These are phyloP conservation scores for Criorhina ranunculi DNA, from an alignment of 2,888 invertebrate genomes.

Conservation along the genomic window DNA sequence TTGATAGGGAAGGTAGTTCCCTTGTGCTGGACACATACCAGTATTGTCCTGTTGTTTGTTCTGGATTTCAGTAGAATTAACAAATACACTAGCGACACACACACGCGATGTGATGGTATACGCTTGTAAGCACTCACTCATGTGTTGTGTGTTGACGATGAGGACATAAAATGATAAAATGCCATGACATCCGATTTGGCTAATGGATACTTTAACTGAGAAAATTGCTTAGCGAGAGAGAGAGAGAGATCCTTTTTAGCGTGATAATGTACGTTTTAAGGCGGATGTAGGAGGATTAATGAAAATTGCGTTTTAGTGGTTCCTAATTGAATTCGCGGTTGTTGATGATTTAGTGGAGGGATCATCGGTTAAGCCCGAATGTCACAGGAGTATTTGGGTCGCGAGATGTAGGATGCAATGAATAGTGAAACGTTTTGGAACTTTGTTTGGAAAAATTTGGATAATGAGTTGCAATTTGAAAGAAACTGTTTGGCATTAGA, in stretches of 20 bases:
- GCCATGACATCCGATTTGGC: slow-evolving; percentile 69
- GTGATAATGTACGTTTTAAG: slow-evolving; percentile 28
- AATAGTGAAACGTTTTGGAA: too few species aligned
- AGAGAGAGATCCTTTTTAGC: slow-evolving; percentile 18
- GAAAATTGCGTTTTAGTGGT: slow-evolving; percentile 10
- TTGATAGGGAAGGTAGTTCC: slow-evolving; percentile 35
- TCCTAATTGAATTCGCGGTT: slow-evolving; percentile 14
- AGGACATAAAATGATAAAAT: slow-evolving; percentile 69
- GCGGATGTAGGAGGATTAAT: slow-evolving; percentile 24
- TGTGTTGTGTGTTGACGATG: slow-evolving; percentile 36
- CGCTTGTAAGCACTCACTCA: slow-evolving; percentile 21
- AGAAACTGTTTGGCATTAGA: too few species aligned
- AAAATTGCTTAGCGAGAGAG: slow-evolving; percentile 33
- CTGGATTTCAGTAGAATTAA: slow-evolving; percentile 56
- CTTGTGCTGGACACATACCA: slow-evolving; percentile 13
- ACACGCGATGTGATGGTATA: not conserved
- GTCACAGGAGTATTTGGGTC: too few species aligned
- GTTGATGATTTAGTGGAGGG: not conserved
- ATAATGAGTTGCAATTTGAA: too few species aligned
- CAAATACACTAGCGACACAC: slow-evolving; percentile 19
- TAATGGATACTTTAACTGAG: slow-evolving; percentile 66
- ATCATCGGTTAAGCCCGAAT: too few species aligned
- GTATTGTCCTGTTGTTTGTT: slow-evolving; percentile 40
- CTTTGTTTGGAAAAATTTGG: too few species aligned
- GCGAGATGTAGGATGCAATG: too few species aligned